phyloP scores from a whole-genome alignment of 1,140 invertebrate genomes.

The Acyrthosiphon pisum region DNA sequence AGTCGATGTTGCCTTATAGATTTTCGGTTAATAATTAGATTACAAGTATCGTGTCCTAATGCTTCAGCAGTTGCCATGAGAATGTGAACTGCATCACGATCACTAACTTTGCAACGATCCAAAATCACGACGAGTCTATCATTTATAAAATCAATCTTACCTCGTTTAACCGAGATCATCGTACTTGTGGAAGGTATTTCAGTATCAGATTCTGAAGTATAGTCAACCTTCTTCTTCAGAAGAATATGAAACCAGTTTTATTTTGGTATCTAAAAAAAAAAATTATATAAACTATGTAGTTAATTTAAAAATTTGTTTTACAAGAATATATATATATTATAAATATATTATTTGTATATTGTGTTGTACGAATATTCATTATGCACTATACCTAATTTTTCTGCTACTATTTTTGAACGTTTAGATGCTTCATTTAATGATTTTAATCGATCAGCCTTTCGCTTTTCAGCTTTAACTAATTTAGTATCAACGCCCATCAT shows the following conservation, averaged over 20 bases:
- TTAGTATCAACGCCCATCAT: too few species aligned
- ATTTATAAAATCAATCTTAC: conserved; percentile 39
- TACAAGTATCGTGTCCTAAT: conserved; percentile 46
- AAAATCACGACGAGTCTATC: conserved; percentile 59
- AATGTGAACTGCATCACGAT: conserved; percentile 59
- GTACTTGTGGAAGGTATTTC: conserved; percentile 5
- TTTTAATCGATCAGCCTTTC: too few species aligned
- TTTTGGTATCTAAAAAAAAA: background rate
- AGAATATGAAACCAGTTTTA: background rate
- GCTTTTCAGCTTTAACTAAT: too few species aligned
- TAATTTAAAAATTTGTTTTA: too few species aligned
- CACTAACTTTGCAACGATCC: conserved; percentile 59
- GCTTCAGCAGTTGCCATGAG: conserved; percentile 58
- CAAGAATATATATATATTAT: too few species aligned
- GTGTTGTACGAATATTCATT: too few species aligned
- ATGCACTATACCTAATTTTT: too few species aligned
- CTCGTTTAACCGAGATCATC: background rate
- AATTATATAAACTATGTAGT: too few species aligned
- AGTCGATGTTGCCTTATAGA: conserved; percentile 58
- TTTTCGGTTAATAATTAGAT: conserved; percentile 58
- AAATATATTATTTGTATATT: too few species aligned
- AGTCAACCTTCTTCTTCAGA: background rate
- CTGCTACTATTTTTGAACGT: too few species aligned
- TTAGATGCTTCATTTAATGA: too few species aligned
- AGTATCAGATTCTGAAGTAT: background rate